Conservation (phyloP, 2,797 vertebrate genomes). For the Oryzias sinensis region DNA sequence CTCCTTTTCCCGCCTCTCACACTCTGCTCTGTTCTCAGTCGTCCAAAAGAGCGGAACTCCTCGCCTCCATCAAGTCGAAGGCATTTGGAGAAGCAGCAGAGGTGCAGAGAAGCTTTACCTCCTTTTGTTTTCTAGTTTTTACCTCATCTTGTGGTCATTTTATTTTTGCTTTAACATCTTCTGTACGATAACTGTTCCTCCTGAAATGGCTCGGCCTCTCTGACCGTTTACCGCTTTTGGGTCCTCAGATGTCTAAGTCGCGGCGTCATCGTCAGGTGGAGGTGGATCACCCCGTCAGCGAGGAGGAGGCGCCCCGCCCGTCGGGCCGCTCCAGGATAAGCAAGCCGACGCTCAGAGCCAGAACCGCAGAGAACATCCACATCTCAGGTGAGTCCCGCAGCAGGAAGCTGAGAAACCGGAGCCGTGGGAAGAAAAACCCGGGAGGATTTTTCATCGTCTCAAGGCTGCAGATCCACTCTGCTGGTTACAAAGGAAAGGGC, state of each 20-base stretch:
- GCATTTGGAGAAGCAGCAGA: slow-evolving; percentile 82
- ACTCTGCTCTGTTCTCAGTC: slow-evolving; percentile 67
- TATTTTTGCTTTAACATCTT: too few relatives aligned
- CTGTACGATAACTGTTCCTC: background rate
- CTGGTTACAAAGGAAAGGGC: too few relatives aligned
- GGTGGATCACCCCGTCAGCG: slow-evolving; percentile 19
- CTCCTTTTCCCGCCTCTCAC: background rate
- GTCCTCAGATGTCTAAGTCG: slow-evolving; percentile 79
- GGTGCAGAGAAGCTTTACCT: slow-evolving; percentile 61
- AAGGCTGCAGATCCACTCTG: too few relatives aligned
- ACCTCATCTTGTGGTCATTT: background rate
- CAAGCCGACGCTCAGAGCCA: slow-evolving; percentile 62
- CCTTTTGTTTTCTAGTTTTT: background rate
- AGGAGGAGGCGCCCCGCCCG: background rate
- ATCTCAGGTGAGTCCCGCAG: slow-evolving; percentile 47
- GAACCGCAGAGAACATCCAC: slow-evolving; percentile 36
- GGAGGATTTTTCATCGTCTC: too few relatives aligned
- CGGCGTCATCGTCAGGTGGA: slow-evolving; percentile 76
- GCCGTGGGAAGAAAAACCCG: too few relatives aligned
- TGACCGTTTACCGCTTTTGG: background rate
- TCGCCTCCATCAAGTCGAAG: slow-evolving; percentile 88
- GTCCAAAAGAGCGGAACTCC: slow-evolving; percentile 79
- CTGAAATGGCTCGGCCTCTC: background rate
- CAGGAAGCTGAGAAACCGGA: too few relatives aligned
- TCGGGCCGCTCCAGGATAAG: background rate